Percentiles rank a stretch among this genome's conserved stretches.
phyloP scores from a whole-genome alignment of 2,113 vertebrate species.

The Salvelinus alpinus region DNA sequence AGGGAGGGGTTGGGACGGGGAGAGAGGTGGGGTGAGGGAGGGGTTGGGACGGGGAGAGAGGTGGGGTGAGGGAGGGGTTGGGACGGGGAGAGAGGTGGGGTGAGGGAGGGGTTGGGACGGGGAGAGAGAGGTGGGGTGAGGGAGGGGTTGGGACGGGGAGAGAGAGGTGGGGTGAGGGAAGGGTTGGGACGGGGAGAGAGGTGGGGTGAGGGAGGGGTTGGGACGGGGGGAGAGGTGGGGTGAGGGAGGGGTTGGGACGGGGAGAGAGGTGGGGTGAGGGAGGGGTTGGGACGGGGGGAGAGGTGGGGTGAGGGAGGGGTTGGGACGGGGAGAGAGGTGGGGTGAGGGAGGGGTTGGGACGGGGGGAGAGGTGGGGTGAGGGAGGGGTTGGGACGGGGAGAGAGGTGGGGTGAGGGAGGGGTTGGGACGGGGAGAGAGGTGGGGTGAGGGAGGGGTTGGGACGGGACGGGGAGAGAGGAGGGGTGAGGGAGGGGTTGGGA shows the following conservation, averaged over 20 bases:
- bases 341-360: constrained; percentile 8
- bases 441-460: background rate
- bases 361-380: background rate
- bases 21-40: background rate
- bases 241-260: background rate
- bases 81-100: background rate
- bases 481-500: constrained; percentile 7
- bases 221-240: background rate
- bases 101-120: background rate
- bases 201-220: constrained; percentile 14
- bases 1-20: background rate
- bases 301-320: background rate
- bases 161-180: background rate
- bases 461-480: constrained; percentile 15
- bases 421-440: too few relatives aligned
- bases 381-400: background rate
- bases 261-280: constrained; percentile 24
- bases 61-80: constrained; percentile 14
- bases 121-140: constrained; percentile 23
- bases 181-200: background rate
- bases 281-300: too few relatives aligned
- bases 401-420: constrained; percentile 19
- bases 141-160: background rate
- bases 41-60: constrained; percentile 1
- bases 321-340: constrained; percentile 5